Conservation (phyloP, 2,797 vertebrate species). For the Sebastes cheni region DNA sequence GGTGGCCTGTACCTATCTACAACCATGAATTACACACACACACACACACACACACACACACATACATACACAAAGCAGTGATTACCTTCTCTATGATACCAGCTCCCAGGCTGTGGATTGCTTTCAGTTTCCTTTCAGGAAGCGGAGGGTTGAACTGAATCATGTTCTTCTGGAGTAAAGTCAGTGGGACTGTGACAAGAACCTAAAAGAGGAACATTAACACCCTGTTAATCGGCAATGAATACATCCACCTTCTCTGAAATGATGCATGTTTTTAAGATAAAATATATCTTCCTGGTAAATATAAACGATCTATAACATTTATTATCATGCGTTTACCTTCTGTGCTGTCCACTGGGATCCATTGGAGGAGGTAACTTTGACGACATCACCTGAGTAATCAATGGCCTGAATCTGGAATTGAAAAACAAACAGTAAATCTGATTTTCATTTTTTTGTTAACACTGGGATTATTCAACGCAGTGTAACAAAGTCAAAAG, state of each 20-base stretch:
- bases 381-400: constrained; percentile 90
- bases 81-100: constrained; percentile 96
- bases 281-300: too few relatives aligned
- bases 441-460: not conserved
- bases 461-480: not conserved
- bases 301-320: not conserved
- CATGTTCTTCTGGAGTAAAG: constrained; percentile 91
- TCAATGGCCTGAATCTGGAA: constrained; percentile 89
- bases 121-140: constrained; percentile 95
- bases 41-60: not conserved
- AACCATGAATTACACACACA: not conserved
- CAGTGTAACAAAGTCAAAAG: not conserved
- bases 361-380: constrained; percentile 86
- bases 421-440: not conserved
- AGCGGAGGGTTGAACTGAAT: constrained; percentile 91
- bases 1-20: not conserved
- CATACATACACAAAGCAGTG: not conserved
- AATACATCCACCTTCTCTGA: not conserved
- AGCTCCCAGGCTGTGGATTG: constrained; percentile 93
- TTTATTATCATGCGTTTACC: constrained; percentile 71
- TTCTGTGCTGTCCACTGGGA: constrained; percentile 90
- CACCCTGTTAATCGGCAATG: not conserved
- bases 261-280: not conserved
- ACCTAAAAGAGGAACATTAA: constrained; percentile 78
- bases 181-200: constrained; percentile 91